Base-by-base conservation (phyloP, 2,888 invertebrate genomes). In the Leucoptera coffeella region DNA sequence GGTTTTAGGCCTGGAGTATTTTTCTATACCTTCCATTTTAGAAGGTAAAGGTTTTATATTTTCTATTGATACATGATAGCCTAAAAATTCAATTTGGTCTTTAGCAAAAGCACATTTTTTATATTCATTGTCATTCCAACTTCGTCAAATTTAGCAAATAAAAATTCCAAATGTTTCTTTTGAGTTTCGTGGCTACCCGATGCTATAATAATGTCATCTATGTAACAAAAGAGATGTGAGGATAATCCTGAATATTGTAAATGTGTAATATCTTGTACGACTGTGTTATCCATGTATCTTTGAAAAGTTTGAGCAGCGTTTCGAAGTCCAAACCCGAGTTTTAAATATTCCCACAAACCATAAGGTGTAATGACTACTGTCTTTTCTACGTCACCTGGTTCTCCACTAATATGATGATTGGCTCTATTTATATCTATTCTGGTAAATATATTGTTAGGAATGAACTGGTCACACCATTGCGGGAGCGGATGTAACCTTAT, bases 361-460 rank as follows among this genome's bases (percentile, higher is more conserved):
- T 42, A 45, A 1, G 44, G 40, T 6, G 43, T 43, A 3, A 29
- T 40, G 3, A 42, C 37, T 1, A 41, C 47, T 4, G 46, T 44
- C 31, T 48, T 47, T 0, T 13, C 29, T 4, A 51, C 35, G 30
- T 53, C 43, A n/a, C 38, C 41, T 15, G 30, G 23, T 2, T 30
- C 27, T 8, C 47, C 35, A 3, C 44, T 46, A 14, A 60, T 50
- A 25, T 54, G 47, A 25, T 45, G 1, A 50, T n/a, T n/a, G n/a
- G n/a, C n/a, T n/a, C n/a, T n/a, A n/a, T n/a, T n/a, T n/a, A n/a
- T n/a, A n/a, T n/a, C n/a, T n/a, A n/a, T n/a, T n/a, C n/a, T n/a
- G n/a, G n/a, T n/a, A n/a, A n/a, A n/a, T n/a, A n/a, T n/a, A n/a
- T n/a, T n/a, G n/a, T n/a, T n/a, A n/a, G n/a, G n/a, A n/a, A n/a